Conservation (phyloP, 2,113 vertebrate genomes). For the Mormyrus lacerda region DNA sequence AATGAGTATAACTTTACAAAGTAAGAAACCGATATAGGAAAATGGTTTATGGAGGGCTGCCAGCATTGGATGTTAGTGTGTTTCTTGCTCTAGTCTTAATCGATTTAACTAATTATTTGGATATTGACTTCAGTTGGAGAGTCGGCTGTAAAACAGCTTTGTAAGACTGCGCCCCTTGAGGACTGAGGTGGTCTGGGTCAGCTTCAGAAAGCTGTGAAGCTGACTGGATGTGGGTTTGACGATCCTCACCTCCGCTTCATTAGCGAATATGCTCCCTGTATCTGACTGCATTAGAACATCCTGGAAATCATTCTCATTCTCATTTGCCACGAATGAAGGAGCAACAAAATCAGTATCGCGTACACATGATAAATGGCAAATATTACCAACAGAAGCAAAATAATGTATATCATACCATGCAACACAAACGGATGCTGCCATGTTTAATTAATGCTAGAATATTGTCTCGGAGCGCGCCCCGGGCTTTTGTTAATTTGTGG, state of each 20-base stretch:
- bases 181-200: not conserved
- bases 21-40: not conserved
- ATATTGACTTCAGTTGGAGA: not conserved
- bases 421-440: conserved; percentile 7
- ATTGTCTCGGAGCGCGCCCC: conserved; percentile 1
- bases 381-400: not conserved
- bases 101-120: not conserved
- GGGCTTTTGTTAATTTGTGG: conserved; percentile 20
- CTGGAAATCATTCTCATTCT: not conserved
- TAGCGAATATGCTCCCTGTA: not conserved
- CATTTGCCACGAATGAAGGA: not conserved
- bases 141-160: not conserved
- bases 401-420: not conserved
- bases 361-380: not conserved
- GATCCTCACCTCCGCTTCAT: not conserved
- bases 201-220: not conserved
- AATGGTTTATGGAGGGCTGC: not conserved
- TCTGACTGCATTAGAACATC: not conserved
- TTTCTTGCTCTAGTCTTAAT: not conserved
- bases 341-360: not conserved
- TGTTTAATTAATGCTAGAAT: conserved; percentile 18
- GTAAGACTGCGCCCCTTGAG: not conserved
- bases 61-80: not conserved
- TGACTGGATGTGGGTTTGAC: not conserved
- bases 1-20: not conserved